Evolutionary conservation across 2,113 vertebrate genomes (phyloP), one percentile per base, ranked within the genome.

Genomic region (Pterocles orientalis): DNA sequence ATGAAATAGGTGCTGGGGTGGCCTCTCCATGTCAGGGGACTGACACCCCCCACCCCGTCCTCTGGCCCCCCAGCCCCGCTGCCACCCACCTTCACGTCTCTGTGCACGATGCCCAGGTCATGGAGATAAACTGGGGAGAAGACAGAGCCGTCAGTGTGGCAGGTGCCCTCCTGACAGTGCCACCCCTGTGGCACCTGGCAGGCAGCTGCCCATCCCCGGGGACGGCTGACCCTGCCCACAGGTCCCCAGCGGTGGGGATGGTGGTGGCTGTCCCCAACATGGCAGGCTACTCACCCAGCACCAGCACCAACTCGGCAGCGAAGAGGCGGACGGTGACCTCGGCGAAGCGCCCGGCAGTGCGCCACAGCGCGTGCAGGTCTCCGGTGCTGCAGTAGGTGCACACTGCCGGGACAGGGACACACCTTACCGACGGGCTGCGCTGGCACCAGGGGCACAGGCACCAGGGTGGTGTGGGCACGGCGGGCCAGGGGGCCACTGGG

Each of bases 361-460:
- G 97, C 99, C 99, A 99, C 93, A 99, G 98, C 3, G 99, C 98
- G 77, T 99, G 98, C 65, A 99, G 98, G 95, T 99, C 99, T 65
- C 99, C 99, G 2, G 98, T 98, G 94, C 98, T 98, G 97, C 98
- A 99, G 98, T 99, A 99, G 82, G 98, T 98, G 86, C 99, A 99
- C 99, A 99, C 99, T 99, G 97, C 70, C 26, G 4, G 81, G 69
- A 86, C 3, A 5, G 31, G 48, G 6, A 41, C 2, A 11, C 7
- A 15, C 23, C 14, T 88, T 11, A 68, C 33, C 4, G 0, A 47
- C 6, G 12, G 43, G 69, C 23, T 79, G 15, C 47, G 68, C 23
- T 79, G 73, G n/a, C 86, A 48, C 2, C 0, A 39, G 48, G 77
- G 72, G n/a, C 79, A 10, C 2, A 1, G 36, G 45, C 64, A 76